These are phyloP conservation scores for Trematomus loennbergii DNA, from an alignment of 2,113 vertebrate species.

Conservation along the genomic window DNA sequence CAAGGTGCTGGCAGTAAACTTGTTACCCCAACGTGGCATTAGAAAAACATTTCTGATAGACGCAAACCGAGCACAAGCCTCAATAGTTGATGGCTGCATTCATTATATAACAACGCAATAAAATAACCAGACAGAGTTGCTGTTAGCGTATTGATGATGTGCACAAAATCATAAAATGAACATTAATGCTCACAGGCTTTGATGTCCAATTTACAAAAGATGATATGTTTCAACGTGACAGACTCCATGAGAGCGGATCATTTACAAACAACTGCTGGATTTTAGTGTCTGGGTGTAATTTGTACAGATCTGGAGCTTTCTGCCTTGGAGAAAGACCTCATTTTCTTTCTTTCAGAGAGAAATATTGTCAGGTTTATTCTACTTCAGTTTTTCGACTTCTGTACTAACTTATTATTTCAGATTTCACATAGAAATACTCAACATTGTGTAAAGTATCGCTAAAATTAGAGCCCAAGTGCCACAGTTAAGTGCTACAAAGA, in stretches of 20 bases:
- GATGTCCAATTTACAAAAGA: slow-evolving; percentile 47
- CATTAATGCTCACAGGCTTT: slow-evolving; percentile 35
- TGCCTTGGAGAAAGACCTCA: background rate
- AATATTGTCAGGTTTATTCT: background rate
- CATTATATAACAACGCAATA: slow-evolving; percentile 31
- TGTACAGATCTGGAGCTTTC: slow-evolving; percentile 12
- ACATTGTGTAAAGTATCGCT: background rate
- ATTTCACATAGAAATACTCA: background rate
- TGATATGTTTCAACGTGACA: slow-evolving; percentile 32
- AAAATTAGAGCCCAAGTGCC: background rate
- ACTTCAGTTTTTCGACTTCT: background rate
- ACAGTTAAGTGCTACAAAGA: background rate
- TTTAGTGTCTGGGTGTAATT: slow-evolving; percentile 3
- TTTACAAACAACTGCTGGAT: slow-evolving; percentile 21
- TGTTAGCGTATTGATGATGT: slow-evolving; percentile 46
- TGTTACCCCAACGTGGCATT: background rate
- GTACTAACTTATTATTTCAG: background rate
- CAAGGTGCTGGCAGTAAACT: slow-evolving; percentile 3
- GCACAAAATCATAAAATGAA: slow-evolving; percentile 48
- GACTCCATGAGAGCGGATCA: background rate
- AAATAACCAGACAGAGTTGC: slow-evolving; percentile 33
- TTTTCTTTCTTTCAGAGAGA: background rate
- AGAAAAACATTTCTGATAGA: slow-evolving; percentile 30
- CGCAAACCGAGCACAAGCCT: slow-evolving; percentile 3
- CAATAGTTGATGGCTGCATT: slow-evolving; percentile 17